Conservation (phyloP, 2,113 vertebrate genomes). For the Peromyscus polionotus region DNA sequence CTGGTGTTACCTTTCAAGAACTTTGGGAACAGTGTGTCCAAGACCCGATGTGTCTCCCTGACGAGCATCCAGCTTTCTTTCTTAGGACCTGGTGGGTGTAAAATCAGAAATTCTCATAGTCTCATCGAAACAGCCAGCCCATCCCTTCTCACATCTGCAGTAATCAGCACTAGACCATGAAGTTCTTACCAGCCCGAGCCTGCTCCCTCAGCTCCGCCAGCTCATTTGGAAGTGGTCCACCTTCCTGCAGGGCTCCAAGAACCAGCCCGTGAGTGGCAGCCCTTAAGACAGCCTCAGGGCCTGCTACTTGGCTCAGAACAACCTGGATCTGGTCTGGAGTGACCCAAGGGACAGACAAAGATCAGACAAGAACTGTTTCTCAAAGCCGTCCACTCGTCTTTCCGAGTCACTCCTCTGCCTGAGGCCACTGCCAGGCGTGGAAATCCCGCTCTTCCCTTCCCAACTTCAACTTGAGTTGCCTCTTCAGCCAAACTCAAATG, state of each 20-base stretch:
- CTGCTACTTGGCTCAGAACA: slow-evolving; percentile 87
- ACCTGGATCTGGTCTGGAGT: slow-evolving; percentile 87
- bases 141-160: background rate
- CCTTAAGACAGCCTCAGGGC: slow-evolving; percentile 87
- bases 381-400: background rate
- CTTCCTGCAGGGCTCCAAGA: slow-evolving; percentile 67
- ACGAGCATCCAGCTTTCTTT: slow-evolving; percentile 84
- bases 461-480: background rate
- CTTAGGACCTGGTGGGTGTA: slow-evolving; percentile 63
- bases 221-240: slow-evolving; percentile 67
- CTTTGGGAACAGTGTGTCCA: slow-evolving; percentile 87
- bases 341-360: background rate
- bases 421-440: background rate
- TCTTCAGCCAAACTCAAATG: slow-evolving; percentile 24
- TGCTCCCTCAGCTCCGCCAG: slow-evolving; percentile 65
- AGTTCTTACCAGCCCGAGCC: slow-evolving; percentile 58
- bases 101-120: background rate
- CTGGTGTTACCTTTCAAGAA: slow-evolving; percentile 89
- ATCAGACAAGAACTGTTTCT: background rate
- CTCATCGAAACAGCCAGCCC: background rate
- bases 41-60: slow-evolving; percentile 86
- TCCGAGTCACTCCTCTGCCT: background rate
- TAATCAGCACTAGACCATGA: background rate
- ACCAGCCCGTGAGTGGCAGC: slow-evolving; percentile 88
- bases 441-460: background rate